Base-by-base conservation (phyloP, 2,888 invertebrate genomes). In the Cetonia aurata region DNA sequence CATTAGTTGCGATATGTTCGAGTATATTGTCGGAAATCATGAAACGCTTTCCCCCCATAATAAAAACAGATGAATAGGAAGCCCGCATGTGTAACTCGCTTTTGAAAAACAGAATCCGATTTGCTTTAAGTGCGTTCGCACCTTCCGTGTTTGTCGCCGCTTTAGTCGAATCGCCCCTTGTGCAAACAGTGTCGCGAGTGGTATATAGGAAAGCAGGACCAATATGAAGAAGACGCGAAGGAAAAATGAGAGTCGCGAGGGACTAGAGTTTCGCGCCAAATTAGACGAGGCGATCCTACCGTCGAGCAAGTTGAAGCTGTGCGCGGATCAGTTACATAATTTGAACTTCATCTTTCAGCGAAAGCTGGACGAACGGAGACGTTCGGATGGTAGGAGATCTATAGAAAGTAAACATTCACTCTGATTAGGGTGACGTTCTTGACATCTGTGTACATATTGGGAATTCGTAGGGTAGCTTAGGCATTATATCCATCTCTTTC, bases 271-370 rank as follows among this genome's bases (percentile, higher is more conserved):
- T 44, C 53, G 60, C 15, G 78, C 76, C 62, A 84, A 83, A 73
- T 77, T 82, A 72, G 84, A 85, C 65, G 86, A 85, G 67, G 76
- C 86, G 71, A 81, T 85, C 17, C 78, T 88, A 72, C 84, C 86
- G 71, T 84, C 84, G 55, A 85, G 87, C 44, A 86, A 86, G 73
- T 80, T 88, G 57, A 82, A 82, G 69, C 88, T 88, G 79, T 85
- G 83, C 66, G 79, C 81, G 46, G 86, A 86, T 41, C 88, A 88
- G 78, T 79, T 88, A 74, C 83, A 83, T 67, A 85, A 85, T 75
- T 82, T 88, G 72, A 88, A 87, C 78, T 85, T 81, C 53, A 85
- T 86, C 69, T 84, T 86, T 67, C 79, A 82, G 48, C 81, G 79
- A 66, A 79, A 79, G 52, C 71, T 84, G 10, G 60, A 69, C 15